Base-by-base conservation (phyloP, 2,113 vertebrate genomes). In the Colius striatus region DNA sequence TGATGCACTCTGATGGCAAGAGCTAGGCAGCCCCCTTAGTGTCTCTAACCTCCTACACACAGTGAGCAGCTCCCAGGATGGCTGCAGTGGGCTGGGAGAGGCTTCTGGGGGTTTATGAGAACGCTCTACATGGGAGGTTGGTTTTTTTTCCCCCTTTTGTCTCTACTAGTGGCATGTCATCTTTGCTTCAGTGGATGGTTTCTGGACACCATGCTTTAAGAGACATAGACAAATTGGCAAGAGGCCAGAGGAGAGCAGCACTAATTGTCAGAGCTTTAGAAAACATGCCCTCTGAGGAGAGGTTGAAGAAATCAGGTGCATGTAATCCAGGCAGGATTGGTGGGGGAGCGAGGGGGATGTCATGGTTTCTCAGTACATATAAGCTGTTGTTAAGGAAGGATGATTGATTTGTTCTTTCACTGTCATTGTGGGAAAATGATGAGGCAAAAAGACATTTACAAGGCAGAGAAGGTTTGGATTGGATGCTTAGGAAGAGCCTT, bases 191-290 rank as follows among this genome's bases (percentile, higher is more conserved):
- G 65, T 16, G 58, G 45, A 54, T 87, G 78, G 30, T 83, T 93
- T 79, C 86, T 89, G 76, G 92, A 10, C 67, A 48, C 68, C 12
- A 19, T 22, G 32, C 55, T 95, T 92, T 89, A 86, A 89, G 83
- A 97, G 92, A 67, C 87, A 65, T 78, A 94, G 91, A 80, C 80
- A 84, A 93, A 81, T 18, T 87, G 91, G 86, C 76, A 78, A 89
- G 48, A 78, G 45, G 89, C 94, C 96, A 84, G 92, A 67, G 86
- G 65, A 81, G 53, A 94, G 54, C 57, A 61, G 48, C 48, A 45
- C 70, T 97, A 97, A 96, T 93, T 95, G 95, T 90, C 80, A 87
- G 76, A 92, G 76, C 83, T 90, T 84, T 72, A 32, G 91, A 95
- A 95, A 92, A 93, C 89, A 89, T 50, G 80, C 93, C 76, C 89